Percentiles rank a stretch among this genome's conserved stretches.
Evolutionary conservation across 2,797 vertebrate genomes (phyloP).

Genomic region (Pristis pectinata): DNA sequence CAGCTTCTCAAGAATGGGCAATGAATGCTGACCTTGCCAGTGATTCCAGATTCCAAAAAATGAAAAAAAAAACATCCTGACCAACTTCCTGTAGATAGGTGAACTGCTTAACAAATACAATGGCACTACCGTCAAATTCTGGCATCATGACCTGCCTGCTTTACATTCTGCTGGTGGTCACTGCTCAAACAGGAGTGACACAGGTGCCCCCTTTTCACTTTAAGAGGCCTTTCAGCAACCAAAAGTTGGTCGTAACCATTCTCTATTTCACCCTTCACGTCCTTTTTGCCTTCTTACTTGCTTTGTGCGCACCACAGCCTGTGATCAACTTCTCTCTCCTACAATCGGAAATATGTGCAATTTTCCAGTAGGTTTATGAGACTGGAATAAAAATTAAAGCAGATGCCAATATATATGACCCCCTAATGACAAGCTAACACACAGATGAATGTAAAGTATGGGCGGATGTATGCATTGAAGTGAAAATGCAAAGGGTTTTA

Average conservation of each 20-base stretch:
- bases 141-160: background rate
- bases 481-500: background rate
- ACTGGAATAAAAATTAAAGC: background rate
- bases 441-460: constrained; percentile 8
- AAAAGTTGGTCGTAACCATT: background rate
- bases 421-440: constrained; percentile 14
- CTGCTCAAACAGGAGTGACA: background rate
- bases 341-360: background rate
- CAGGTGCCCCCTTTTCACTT: background rate
- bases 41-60: too few relatives aligned
- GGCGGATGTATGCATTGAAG: background rate
- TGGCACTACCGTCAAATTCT: too few relatives aligned
- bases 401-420: background rate
- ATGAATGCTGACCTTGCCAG: too few relatives aligned
- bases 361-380: background rate
- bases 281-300: background rate
- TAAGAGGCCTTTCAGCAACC: background rate
- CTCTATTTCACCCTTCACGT: background rate
- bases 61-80: too few relatives aligned
- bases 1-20: too few relatives aligned
- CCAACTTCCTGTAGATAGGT: too few relatives aligned
- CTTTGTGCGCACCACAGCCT: background rate
- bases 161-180: background rate
- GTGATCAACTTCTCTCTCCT: background rate
- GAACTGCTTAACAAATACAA: too few relatives aligned